phyloP scores from a whole-genome alignment of 2,113 vertebrate species.

The Sclerurus mexicanus region DNA sequence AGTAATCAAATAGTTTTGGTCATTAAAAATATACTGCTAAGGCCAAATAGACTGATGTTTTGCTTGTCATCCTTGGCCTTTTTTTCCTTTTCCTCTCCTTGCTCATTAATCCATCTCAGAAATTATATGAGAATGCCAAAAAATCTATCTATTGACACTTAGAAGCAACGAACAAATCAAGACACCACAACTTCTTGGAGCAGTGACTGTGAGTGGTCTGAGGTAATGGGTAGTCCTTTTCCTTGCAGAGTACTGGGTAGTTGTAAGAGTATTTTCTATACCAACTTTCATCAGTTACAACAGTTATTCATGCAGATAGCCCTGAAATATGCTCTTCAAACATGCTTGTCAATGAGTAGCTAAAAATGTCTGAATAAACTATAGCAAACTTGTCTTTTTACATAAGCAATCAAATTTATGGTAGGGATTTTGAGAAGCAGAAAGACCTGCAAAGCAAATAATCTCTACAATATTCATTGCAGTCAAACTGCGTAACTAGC shows the following conservation, averaged over 20 bases:
- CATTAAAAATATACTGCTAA: background rate
- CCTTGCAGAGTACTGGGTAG: background rate
- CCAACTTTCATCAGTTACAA: background rate
- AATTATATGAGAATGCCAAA: background rate
- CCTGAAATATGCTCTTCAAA: background rate
- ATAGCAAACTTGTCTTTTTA: background rate
- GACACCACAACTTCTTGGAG: background rate
- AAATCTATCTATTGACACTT: background rate
- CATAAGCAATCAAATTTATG: background rate
- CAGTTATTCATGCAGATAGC: background rate
- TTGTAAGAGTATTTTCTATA: background rate
- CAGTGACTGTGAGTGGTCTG: background rate
- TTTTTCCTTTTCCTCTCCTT: background rate
- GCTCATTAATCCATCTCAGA: background rate
- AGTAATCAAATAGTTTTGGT: background rate
- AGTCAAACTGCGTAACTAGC: background rate
- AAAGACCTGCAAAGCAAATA: background rate
- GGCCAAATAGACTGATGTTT: background rate
- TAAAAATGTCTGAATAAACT: background rate
- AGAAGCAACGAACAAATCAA: background rate
- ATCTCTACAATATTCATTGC: background rate
- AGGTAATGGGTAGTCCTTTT: background rate
- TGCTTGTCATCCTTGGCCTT: background rate
- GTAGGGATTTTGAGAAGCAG: background rate
- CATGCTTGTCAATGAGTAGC: background rate